Percentiles rank a stretch among this genome's conserved stretches.
Evolutionary conservation across 2,797 vertebrate genomes (phyloP).

Genomic region (Anguilla obscura): DNA sequence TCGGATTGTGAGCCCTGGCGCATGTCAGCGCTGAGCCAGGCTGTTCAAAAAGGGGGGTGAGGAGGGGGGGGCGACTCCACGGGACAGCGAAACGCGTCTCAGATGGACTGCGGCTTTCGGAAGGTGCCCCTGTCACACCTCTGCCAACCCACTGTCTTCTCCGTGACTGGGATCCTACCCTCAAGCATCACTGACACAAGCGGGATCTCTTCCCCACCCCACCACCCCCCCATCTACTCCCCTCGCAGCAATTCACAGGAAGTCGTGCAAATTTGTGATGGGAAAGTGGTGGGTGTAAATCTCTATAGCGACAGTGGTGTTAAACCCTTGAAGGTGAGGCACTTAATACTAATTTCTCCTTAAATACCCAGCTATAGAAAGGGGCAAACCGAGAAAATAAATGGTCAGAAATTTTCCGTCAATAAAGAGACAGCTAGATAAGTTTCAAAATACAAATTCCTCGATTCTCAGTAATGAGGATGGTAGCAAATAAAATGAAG

Average conservation of each 20-base stretch:
- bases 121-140: constrained; percentile 49
- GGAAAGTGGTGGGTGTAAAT: background rate
- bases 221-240: background rate
- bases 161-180: background rate
- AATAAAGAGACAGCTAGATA: background rate
- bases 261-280: background rate
- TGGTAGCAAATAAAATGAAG: background rate
- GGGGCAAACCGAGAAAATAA: background rate
- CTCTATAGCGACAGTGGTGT: background rate
- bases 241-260: background rate
- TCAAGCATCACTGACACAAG: background rate
- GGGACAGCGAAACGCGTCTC: background rate
- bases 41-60: background rate
- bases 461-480: background rate
- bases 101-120: constrained; percentile 19
- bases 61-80: background rate
- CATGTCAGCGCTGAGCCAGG: background rate
- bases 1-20: constrained; percentile 35
- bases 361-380: background rate
- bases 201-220: background rate
- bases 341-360: background rate
- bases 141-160: constrained; percentile 4
- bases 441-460: background rate
- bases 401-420: constrained; percentile 54
- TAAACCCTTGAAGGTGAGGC: background rate